phyloP scores from a whole-genome alignment of 2,113 vertebrate genomes.

The Tichodroma muraria region DNA sequence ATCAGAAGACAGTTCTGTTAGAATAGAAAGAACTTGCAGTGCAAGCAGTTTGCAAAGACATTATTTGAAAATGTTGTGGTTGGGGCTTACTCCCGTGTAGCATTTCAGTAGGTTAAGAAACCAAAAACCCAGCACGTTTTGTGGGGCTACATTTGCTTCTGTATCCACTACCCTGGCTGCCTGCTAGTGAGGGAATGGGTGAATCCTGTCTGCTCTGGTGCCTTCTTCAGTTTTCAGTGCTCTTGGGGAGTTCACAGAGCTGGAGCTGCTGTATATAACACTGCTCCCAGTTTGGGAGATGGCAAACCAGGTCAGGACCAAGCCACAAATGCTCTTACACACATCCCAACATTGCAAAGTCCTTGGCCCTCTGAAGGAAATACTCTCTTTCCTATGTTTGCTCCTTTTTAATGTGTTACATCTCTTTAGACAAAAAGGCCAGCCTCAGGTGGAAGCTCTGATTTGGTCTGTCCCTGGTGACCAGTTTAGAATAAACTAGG shows the following conservation, averaged over 20 bases:
- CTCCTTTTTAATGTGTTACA: accelerated
- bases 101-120: not conserved
- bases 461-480: not conserved
- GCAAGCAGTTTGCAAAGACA: not conserved
- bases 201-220: not conserved
- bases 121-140: not conserved
- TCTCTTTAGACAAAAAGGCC: not conserved
- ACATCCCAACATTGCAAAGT: not conserved
- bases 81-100: not conserved
- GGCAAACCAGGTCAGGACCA: not conserved
- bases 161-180: accelerated
- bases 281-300: not conserved
- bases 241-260: not conserved
- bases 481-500: not conserved
- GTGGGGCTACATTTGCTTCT: not conserved
- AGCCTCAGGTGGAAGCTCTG: not conserved
- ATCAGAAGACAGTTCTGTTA: not conserved
- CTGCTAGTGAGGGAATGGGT: not conserved
- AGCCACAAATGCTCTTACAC: not conserved
- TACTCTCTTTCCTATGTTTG: not conserved
- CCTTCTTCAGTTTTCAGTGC: not conserved
- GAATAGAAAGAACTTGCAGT: not conserved
- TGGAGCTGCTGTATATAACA: accelerated
- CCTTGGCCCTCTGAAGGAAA: not conserved
- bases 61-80: not conserved